Base-by-base conservation (phyloP, 2,888 invertebrate species). In the Muscina levida region DNA sequence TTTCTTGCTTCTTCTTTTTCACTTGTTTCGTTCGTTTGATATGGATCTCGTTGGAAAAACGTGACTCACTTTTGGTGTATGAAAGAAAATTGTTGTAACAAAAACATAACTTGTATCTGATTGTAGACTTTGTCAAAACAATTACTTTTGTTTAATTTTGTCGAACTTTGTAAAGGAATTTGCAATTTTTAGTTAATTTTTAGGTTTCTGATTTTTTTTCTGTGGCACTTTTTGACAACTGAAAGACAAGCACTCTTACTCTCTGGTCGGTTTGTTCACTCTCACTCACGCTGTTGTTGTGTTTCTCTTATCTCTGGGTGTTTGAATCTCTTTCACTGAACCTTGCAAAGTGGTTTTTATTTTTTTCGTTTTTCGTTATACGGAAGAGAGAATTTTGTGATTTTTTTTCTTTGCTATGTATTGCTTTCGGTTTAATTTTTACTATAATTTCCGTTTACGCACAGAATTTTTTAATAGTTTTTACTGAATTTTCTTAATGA, bases 41-140 rank as follows among this genome's bases (percentile, higher is more conserved):
- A 59, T 59, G 59, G 15, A 5, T 31, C 59, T 44, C 44, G 68
- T 0, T 56, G 39, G 13, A 53, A 67, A 77, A 81, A 77, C 74
- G 81, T 81, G 77, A 75, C 77, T 81, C 80, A 81, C 77, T 77
- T 72, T 72, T 72, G 48, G 48, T 51, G 31, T 22, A 10, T 31
- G 62, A 57, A 37, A n/a, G n/a, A n/a, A 66, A 37, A 62, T 37
- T 72, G 42, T 17, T 70, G 37, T 19, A 62, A 42, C 17, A 39
- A 62, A 39, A 59, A n/a, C n/a, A n/a, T n/a, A n/a, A n/a, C n/a
- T n/a, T n/a, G n/a, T n/a, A n/a, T n/a, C n/a, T n/a, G n/a, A n/a
- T n/a, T n/a, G n/a, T n/a, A n/a, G n/a, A 15, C 15, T 48, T 48
- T n/a, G n/a, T n/a, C n/a, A n/a, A n/a, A n/a, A n/a, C n/a, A n/a